Evolutionary conservation across 92 coral and sea anemone genomes (phyloP), one percentile per base, ranked within the genome.

Genomic region (Montipora capitata): DNA sequence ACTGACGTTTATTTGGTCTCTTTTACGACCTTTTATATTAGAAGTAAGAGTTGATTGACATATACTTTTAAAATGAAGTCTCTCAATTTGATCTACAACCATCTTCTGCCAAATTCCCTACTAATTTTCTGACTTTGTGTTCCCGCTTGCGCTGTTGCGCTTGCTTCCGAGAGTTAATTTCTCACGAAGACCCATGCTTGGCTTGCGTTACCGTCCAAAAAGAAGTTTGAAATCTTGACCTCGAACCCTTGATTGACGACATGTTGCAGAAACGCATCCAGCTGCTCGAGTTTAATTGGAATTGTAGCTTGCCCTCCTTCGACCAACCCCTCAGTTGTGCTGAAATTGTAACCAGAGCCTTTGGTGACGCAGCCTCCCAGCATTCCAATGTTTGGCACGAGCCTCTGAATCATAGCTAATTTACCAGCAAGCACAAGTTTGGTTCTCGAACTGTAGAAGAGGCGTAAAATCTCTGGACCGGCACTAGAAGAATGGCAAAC

Each of bases 241-340:
- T 77, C 93, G 58, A 88, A 92, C 15, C 95, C 95, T 64, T 87
- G 73, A 14, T 82, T 42, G 14, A 89, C 66, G 18, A 92, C 84
- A 67, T 80, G 90, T 43, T 92, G 95, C 3, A 92, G 88, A 20
- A 92, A 61, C 2, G 95, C 90, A 70, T 92, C 95, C 4, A 92
- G 68, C 52, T 92, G 93, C 27, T 91, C 78, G 51, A 74, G 39
- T 51, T 85, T 92, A 16, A 92, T 35, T 35, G 93, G 95, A 14
- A 92, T 44, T 43, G 86, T 81, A 62, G 83, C 87, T 81, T 88
- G 95, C 61, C 88, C 95, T 13, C 95, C 95, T 56, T 92, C 88
- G 17, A 88, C 90, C 10, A 52, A 15, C 17, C 61, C 86, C 1
- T 67, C 64, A 10, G 81, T 77, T 3, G 80, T 54, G 10, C 17